Conservation (phyloP, 2,113 vertebrate genomes). For the Oreochromis spilurus region DNA sequence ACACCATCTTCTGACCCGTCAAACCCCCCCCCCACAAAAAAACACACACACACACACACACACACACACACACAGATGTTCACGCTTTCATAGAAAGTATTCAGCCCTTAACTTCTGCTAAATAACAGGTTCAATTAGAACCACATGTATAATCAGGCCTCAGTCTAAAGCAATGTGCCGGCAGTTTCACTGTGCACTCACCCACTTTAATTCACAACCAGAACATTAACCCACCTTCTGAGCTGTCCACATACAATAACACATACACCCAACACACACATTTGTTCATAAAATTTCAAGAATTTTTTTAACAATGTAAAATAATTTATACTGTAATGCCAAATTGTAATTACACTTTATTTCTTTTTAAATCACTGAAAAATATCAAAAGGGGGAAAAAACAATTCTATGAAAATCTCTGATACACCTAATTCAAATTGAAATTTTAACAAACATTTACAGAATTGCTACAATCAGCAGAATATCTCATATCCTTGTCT, state of each 20-base stretch:
- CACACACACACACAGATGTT: constrained; percentile 1
- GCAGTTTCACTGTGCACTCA: constrained; percentile 41
- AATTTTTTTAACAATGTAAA: neutral
- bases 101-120: constrained; percentile 45
- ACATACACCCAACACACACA: neutral
- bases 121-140: constrained; percentile 79
- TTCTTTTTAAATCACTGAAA: neutral
- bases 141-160: constrained; percentile 76
- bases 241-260: neutral
- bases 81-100: constrained; percentile 19
- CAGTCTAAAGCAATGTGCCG: constrained; percentile 49
- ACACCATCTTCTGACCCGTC: constrained; percentile 36
- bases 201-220: constrained; percentile 34
- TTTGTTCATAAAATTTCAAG: constrained; percentile 3
- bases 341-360: neutral
- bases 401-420: neutral
- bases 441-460: neutral
- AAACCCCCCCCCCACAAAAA: neutral
- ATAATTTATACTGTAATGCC: neutral
- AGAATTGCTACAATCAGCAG: neutral
- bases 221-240: neutral
- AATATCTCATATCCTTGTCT: neutral
- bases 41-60: neutral
- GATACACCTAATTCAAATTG: neutral
- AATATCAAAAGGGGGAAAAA: neutral